Evolutionary conservation across 2,797 vertebrate genomes (phyloP).

Genomic region (Streptopelia turtur): DNA sequence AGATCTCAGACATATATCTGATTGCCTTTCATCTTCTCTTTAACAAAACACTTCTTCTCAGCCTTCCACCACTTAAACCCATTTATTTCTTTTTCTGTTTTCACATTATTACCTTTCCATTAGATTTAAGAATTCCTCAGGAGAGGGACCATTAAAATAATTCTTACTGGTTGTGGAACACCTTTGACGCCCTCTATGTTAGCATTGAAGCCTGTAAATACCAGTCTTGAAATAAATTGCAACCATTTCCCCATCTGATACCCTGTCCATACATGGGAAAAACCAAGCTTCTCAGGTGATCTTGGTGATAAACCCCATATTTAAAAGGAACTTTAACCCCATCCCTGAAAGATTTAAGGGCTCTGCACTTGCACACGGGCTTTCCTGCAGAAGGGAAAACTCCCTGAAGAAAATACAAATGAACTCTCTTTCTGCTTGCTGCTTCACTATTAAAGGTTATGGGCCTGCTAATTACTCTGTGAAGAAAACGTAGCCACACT

Average conservation of each 20-base stretch:
- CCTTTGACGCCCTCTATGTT: not conserved
- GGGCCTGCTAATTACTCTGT: not conserved
- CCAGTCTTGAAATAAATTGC: not conserved
- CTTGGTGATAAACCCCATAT: not conserved
- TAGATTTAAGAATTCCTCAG: not conserved
- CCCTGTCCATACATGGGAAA: not conserved
- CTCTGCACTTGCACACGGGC: not conserved
- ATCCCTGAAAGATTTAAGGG: not conserved
- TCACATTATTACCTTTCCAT: not conserved
- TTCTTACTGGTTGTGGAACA: not conserved
- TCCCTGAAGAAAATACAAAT: not conserved
- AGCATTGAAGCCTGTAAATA: not conserved
- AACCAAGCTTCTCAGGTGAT: not conserved
- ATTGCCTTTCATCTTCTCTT: not conserved
- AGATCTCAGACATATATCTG: not conserved
- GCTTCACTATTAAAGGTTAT: not conserved
- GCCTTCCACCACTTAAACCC: not conserved
- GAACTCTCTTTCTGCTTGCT: not conserved
- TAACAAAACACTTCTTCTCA: not conserved
- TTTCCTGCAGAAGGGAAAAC: not conserved
- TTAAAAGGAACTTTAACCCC: not conserved
- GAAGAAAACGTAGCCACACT: not conserved
- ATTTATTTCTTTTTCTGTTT: not conserved
- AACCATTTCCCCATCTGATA: not conserved
- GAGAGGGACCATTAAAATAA: not conserved